Percentiles rank a stretch among this genome's conserved stretches.
Conservation (phyloP, 1,140 invertebrate genomes). For the Spodoptera litura region DNA sequence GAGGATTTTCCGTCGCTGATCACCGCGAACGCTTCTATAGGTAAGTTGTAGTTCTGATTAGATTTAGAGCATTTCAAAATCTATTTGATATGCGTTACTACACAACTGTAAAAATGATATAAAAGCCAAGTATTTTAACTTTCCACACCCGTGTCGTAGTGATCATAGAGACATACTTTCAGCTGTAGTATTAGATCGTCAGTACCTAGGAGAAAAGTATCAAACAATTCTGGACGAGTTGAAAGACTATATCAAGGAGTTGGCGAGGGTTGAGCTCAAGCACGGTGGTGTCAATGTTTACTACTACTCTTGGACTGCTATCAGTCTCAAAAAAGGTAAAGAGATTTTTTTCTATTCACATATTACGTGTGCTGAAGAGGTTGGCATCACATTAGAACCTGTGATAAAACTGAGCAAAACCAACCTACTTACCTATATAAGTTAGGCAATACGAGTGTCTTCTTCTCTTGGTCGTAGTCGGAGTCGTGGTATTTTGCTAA, state of each 20-base stretch:
- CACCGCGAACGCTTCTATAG: slow-evolving; percentile 89
- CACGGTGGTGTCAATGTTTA: slow-evolving; percentile 88
- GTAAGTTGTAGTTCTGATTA: slow-evolving; percentile 76
- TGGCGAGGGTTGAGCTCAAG: slow-evolving; percentile 87
- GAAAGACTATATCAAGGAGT: slow-evolving; percentile 87
- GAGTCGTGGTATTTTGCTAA: too few relatives aligned
- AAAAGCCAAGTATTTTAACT: too few relatives aligned
- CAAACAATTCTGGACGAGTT: slow-evolving; percentile 86
- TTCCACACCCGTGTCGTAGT: too few relatives aligned
- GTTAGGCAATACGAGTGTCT: too few relatives aligned
- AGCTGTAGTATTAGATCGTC: slow-evolving; percentile 88
- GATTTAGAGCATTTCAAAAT: neutral
- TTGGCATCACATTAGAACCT: neutral
- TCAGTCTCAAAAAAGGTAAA: slow-evolving; percentile 89
- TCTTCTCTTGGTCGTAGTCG: too few relatives aligned
- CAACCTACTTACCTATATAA: too few relatives aligned
- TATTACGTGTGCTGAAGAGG: neutral
- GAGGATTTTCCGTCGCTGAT: slow-evolving; percentile 90
- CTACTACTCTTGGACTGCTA: slow-evolving; percentile 88
- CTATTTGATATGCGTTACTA: neutral
- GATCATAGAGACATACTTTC: slow-evolving; percentile 46
- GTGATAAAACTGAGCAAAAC: too few relatives aligned
- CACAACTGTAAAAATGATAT: too few relatives aligned
- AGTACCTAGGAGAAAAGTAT: slow-evolving; percentile 87
- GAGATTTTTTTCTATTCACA: too few relatives aligned